Conservation (phyloP, 2,113 vertebrate genomes). For the Bettongia penicillata region DNA sequence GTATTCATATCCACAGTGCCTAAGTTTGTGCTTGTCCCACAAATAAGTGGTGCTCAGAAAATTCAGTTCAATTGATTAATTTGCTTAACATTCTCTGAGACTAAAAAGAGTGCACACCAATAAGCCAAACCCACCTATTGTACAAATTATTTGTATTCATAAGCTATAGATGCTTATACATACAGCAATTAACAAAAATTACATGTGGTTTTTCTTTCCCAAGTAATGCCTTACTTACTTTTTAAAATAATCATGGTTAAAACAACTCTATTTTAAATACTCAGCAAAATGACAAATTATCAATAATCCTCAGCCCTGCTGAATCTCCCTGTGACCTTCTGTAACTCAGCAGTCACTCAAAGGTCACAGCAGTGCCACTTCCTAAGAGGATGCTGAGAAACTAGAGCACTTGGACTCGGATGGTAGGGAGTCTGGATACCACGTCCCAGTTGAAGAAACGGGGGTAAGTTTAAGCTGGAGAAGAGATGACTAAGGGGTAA, state of each 20-base stretch:
- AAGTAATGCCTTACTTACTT: neutral
- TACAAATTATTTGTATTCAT: conserved; percentile 45
- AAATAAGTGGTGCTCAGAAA: neutral
- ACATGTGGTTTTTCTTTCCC: conserved; percentile 42
- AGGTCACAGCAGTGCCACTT: neutral
- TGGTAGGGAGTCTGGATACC: conserved; percentile 20
- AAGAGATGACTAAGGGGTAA: neutral
- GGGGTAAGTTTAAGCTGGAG: neutral
- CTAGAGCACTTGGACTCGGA: conserved; percentile 6
- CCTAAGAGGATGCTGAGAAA: conserved; percentile 59
- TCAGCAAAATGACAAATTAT: conserved; percentile 28
- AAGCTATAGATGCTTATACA: conserved; percentile 37
- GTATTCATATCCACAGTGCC: neutral
- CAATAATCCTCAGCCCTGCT: neutral
- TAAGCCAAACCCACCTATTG: conserved; percentile 19
- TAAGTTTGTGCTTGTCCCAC: neutral
- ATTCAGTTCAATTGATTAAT: neutral
- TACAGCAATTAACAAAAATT: conserved; percentile 45
- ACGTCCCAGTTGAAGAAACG: neutral
- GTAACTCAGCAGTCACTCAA: conserved; percentile 34
- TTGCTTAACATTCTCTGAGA: neutral
- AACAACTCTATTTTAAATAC: conserved; percentile 62
- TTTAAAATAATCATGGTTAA: neutral
- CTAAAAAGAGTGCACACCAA: neutral
- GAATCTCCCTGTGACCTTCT: neutral